phyloP scores from a whole-genome alignment of 2,113 vertebrate species.

The Spilogale gracilis region DNA sequence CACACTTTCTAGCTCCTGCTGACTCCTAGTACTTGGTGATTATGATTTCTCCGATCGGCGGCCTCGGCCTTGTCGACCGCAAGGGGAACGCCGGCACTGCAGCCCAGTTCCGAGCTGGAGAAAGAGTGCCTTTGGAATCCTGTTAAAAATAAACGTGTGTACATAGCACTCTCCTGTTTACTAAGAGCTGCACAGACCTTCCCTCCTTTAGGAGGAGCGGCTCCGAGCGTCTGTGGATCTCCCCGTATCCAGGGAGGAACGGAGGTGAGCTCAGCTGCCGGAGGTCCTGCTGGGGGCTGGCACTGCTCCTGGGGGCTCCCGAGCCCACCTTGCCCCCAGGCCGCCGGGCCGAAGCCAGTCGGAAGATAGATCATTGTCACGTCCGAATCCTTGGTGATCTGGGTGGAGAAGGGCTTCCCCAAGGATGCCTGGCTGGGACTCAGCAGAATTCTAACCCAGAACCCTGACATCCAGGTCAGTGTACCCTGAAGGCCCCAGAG shows the following conservation, averaged over 20 bases:
- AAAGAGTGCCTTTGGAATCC: background rate
- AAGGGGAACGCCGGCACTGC: fast-evolving
- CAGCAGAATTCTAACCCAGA: background rate
- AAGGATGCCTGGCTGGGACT: fast-evolving
- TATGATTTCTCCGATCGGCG: background rate
- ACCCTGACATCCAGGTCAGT: fast-evolving
- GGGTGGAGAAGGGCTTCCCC: background rate
- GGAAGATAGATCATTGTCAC: fast-evolving
- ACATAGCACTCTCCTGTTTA: background rate
- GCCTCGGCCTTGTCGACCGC: background rate
- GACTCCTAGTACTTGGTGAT: background rate
- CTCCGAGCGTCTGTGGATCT: background rate
- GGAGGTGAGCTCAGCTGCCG: fast-evolving
- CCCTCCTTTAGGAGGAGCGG: background rate
- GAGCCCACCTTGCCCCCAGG: fast-evolving
- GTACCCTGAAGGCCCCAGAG: fast-evolving
- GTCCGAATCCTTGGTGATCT: background rate
- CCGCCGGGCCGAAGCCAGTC: fast-evolving
- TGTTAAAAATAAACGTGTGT: background rate
- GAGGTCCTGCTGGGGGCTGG: background rate
- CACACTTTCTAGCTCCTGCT: background rate
- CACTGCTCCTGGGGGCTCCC: fast-evolving
- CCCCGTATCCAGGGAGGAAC: background rate
- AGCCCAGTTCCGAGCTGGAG: background rate
- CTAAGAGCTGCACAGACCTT: fast-evolving